Percentiles rank a stretch among this genome's conserved stretches.
These are phyloP conservation scores for Scaptomyza montana DNA, from an alignment of 1,140 invertebrate species.

Conservation along the genomic window DNA sequence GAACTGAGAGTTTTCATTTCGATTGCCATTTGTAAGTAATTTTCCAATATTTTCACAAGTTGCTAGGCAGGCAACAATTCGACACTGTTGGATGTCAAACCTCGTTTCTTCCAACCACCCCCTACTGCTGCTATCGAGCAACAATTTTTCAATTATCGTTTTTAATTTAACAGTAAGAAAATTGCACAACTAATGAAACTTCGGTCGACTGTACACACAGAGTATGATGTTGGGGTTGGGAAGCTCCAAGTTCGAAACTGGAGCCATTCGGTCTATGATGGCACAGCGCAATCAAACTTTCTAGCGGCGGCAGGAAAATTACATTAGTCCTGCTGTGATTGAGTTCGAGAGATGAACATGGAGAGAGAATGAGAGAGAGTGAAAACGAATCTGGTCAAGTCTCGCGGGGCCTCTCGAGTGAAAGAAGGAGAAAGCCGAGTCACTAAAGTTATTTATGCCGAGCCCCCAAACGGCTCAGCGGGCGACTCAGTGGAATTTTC, in stretches of 20 bases:
- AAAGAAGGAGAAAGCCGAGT: constrained; percentile 21
- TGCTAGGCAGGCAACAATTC: constrained; percentile 9
- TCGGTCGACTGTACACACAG: constrained; percentile 29
- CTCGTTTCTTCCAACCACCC: neutral
- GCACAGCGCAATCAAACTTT: constrained; percentile 72
- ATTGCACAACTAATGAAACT: constrained; percentile 79
- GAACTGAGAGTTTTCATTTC: constrained; percentile 31
- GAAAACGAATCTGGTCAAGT: constrained; percentile 61
- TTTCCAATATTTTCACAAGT: constrained; percentile 72
- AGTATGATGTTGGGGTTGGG: neutral
- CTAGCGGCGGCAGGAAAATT: constrained; percentile 63
- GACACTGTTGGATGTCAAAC: constrained; percentile 19
- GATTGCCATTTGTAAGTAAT: constrained; percentile 64
- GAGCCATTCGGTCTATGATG: constrained; percentile 35
- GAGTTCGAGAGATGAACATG: constrained; percentile 32
- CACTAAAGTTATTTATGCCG: constrained; percentile 62
- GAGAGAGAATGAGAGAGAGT: too few species aligned
- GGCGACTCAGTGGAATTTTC: constrained; percentile 31
- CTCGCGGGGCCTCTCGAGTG: constrained; percentile 47
- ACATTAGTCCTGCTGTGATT: constrained; percentile 74
- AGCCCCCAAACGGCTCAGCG: constrained; percentile 38
- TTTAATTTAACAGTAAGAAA: constrained; percentile 78
- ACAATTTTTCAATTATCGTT: constrained; percentile 82
- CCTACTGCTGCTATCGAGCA: constrained; percentile 21
- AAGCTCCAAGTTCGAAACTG: constrained; percentile 1